Conservation (phyloP, 2,797 vertebrate species). For the Paratrypauchen microcephalus region DNA sequence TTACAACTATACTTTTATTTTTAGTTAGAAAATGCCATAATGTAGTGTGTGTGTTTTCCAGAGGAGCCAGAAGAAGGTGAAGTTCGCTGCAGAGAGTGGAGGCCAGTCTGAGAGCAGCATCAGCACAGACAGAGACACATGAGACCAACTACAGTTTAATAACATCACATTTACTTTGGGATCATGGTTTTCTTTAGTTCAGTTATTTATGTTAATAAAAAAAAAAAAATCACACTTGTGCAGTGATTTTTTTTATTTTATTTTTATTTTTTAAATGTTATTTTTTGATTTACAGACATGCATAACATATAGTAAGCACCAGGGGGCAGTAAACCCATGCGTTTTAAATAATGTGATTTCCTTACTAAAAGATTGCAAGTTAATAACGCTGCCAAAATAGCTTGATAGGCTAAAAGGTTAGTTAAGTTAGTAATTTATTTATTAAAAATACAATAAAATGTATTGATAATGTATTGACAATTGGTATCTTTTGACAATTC, state of each 20-base stretch:
- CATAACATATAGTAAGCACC: neutral
- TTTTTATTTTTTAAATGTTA: too few relatives aligned
- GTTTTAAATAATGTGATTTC: neutral
- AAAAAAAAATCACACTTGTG: too few relatives aligned
- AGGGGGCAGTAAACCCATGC: conserved; percentile 8
- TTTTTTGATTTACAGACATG: neutral
- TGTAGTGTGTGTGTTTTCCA: conserved; percentile 32
- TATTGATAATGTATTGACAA: too few relatives aligned
- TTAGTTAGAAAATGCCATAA: too few relatives aligned
- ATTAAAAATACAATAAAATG: too few relatives aligned
- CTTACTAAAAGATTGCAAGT: neutral
- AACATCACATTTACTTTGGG: too few relatives aligned
- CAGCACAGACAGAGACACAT: neutral
- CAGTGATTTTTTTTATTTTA: too few relatives aligned
- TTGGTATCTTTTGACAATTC: too few relatives aligned
- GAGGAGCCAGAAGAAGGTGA: conserved; percentile 59
- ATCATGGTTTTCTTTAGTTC: neutral
- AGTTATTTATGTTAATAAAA: too few relatives aligned
- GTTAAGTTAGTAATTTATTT: neutral
- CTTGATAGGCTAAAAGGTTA: too few relatives aligned
- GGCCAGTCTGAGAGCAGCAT: conserved; percentile 15
- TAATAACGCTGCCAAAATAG: too few relatives aligned
- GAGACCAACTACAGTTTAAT: neutral
- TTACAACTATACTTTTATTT: too few relatives aligned
- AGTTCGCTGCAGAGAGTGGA: conserved; percentile 42